Conservation (phyloP, 2,113 vertebrate genomes). For the Desmodus rotundus region DNA sequence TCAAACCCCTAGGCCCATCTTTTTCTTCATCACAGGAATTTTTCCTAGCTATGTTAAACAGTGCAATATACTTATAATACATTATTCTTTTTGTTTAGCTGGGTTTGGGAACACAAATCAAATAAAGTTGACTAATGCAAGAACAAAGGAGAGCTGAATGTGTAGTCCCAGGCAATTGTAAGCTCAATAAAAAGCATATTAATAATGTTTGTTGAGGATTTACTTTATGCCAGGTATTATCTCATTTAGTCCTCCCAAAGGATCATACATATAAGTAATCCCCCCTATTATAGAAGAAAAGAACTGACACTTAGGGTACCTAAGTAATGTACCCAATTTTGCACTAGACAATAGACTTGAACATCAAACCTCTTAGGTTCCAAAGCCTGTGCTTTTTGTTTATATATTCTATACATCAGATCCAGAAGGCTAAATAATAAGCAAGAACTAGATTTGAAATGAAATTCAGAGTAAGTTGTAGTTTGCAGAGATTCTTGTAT, state of each 20-base stretch:
- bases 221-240: not conserved
- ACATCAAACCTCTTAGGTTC: not conserved
- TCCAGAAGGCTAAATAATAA: not conserved
- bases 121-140: not conserved
- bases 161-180: not conserved
- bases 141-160: not conserved
- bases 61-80: not conserved
- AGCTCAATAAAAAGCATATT: not conserved
- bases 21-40: not conserved
- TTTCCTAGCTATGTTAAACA: not conserved
- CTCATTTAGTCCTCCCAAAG: not conserved
- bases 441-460: conserved; percentile 8
- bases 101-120: not conserved
- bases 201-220: not conserved
- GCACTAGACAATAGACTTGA: not conserved
- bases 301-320: not conserved
- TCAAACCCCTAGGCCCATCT: not conserved
- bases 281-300: not conserved
- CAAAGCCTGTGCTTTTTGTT: not conserved
- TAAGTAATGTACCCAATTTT: not conserved
- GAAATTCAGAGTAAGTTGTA: not conserved
- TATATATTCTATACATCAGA: not conserved
- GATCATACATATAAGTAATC: not conserved
- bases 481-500: not conserved
- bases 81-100: not conserved